A percentile compares a stretch with the other conserved stretches of the same genome.
Evolutionary conservation across 1,140 invertebrate species (phyloP).

Genomic region (Calycopis cecrops): DNA sequence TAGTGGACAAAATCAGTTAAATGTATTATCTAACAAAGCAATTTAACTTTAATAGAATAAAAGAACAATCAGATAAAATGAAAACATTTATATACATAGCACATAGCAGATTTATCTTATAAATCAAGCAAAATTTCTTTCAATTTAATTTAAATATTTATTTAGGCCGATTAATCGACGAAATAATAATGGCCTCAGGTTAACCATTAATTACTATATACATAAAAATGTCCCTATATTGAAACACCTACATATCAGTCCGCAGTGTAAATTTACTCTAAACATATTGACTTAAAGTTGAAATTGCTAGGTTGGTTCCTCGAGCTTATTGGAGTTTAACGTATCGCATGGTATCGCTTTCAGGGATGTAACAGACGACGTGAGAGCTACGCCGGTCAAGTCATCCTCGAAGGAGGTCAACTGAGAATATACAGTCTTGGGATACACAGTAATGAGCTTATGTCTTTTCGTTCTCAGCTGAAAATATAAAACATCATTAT

Average conservation of each 20-base stretch:
- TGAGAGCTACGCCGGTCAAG: conserved; percentile 38
- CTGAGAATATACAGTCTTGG: conserved; percentile 60
- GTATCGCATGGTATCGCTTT: conserved; percentile 34
- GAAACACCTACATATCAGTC: conserved; percentile 66
- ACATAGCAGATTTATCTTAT: conserved; percentile 3
- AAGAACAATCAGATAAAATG: too few relatives aligned
- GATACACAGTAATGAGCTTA: conserved; percentile 43
- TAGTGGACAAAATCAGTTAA: too few relatives aligned
- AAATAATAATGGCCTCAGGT: conserved; percentile 26
- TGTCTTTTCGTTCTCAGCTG: conserved; percentile 51
- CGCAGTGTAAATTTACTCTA: conserved; percentile 62
- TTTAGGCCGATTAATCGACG: conserved; percentile 11
- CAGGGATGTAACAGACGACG: conserved; percentile 41
- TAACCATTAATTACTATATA: conserved; percentile 21
- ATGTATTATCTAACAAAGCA: too few relatives aligned
- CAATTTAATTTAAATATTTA: conserved; percentile 11
- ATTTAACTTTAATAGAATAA: too few relatives aligned
- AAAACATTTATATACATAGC: background rate
- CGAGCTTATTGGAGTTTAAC: conserved; percentile 35
- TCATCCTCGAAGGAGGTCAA: conserved; percentile 62
- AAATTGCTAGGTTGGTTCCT: conserved; percentile 67
- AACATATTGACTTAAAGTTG: conserved; percentile 44
- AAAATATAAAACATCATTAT: conserved; percentile 15
- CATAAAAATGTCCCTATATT: conserved; percentile 33
- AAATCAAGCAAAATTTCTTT: conserved; percentile 16